Evolutionary conservation across 2,888 invertebrate species (phyloP).

Genomic region (Drosophila phalerata): DNA sequence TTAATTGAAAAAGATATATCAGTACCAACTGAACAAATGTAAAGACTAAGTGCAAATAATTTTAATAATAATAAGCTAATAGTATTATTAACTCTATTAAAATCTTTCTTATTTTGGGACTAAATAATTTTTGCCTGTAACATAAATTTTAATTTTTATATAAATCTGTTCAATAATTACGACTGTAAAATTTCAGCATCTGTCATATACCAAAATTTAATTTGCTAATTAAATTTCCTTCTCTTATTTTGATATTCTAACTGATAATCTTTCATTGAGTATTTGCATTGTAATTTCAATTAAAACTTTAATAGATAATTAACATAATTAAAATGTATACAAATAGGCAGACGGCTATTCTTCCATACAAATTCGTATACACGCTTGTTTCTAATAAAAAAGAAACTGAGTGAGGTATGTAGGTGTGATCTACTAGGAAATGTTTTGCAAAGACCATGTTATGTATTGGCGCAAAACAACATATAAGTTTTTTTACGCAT

Average conservation of each 20-base stretch:
- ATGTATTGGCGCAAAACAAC: neutral
- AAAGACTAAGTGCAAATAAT: neutral
- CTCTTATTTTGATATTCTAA: neutral
- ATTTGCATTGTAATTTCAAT: constrained; percentile 46
- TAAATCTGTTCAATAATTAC: neutral
- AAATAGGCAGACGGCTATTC: neutral
- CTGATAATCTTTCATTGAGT: neutral
- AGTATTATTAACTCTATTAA: neutral
- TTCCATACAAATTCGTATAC: neutral
- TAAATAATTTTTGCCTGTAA: neutral
- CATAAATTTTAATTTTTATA: neutral
- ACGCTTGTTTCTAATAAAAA: neutral
- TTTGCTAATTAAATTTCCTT: too few species aligned
- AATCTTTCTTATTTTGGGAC: neutral
- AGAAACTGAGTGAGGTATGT: too few species aligned
- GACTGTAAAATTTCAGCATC: neutral
- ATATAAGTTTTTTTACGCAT: neutral
- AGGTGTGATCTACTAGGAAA: neutral
- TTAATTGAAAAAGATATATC: neutral
- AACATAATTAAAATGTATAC: constrained; percentile 65
- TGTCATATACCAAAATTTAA: too few species aligned
- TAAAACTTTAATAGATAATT: constrained; percentile 68
- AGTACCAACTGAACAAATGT: neutral
- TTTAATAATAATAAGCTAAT: neutral
- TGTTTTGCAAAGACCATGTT: neutral